Conservation (phyloP, 1,140 invertebrate genomes). For the Chironomus tepperi region DNA sequence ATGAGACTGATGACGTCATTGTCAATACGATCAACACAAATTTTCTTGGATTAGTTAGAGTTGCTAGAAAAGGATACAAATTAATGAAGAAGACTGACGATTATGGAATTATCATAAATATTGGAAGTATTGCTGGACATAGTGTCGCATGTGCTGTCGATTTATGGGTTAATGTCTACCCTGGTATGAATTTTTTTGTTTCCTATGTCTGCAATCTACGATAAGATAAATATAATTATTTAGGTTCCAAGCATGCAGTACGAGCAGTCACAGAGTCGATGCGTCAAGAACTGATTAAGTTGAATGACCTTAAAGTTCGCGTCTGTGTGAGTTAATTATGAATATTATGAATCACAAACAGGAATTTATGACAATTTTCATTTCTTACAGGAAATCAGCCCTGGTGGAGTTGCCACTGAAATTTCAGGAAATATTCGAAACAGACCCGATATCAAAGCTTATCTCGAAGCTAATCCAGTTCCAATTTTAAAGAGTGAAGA, state of each 20-base stretch:
- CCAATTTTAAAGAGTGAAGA: not conserved
- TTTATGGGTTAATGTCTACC: too few relatives aligned
- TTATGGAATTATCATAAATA: constrained; percentile 54
- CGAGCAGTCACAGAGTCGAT: constrained; percentile 51
- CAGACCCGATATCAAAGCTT: not conserved
- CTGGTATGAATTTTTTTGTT: too few relatives aligned
- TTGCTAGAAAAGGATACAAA: constrained; percentile 44
- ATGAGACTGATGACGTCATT: not conserved
- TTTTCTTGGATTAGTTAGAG: constrained; percentile 45
- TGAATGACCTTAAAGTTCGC: constrained; percentile 31
- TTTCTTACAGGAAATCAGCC: constrained; percentile 46
- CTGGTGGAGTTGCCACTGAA: constrained; percentile 49
- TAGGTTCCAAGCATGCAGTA: constrained; percentile 49
- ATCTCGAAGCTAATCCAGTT: not conserved
- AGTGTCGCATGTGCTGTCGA: not conserved
- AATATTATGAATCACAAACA: not conserved
- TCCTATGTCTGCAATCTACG: too few relatives aligned
- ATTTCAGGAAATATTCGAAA: constrained; percentile 39
- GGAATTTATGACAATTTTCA: too few relatives aligned
- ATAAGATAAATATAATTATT: too few relatives aligned
- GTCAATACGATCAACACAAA: constrained; percentile 36
- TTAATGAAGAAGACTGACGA: constrained; percentile 47
- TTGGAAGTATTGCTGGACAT: constrained; percentile 43
- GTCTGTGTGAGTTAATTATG: not conserved
- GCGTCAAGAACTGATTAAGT: constrained; percentile 47